Conservation (phyloP, 2,113 vertebrate species). For the Sinosuthora webbiana region DNA sequence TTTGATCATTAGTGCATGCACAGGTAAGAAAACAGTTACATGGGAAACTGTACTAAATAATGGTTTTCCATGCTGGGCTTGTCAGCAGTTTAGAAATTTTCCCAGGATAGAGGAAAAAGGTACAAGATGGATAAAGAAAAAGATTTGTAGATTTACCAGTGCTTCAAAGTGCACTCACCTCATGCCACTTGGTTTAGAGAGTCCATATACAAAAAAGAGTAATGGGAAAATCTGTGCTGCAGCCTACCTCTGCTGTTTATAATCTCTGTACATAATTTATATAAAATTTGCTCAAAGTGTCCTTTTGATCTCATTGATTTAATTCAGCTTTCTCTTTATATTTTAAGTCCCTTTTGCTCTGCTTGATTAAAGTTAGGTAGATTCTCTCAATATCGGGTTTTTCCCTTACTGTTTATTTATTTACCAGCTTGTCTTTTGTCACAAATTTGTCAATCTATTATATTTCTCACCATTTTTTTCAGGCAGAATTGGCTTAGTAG, state of each 20-base stretch:
- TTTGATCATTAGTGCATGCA: conserved; percentile 26
- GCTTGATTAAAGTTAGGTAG: background rate
- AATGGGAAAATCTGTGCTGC: background rate
- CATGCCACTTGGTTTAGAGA: background rate
- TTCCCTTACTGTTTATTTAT: background rate
- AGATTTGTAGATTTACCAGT: background rate
- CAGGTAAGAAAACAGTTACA: conserved; percentile 26
- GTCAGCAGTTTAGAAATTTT: conserved; percentile 52
- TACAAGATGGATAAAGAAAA: background rate
- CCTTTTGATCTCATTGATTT: background rate
- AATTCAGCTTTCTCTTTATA: background rate
- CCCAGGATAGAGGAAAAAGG: background rate
- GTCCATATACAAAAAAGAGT: background rate
- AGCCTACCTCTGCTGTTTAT: background rate
- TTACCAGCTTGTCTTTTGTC: background rate
- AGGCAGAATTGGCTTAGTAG: background rate
- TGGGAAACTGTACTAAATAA: background rate
- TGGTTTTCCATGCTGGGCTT: conserved; percentile 36
- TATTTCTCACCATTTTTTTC: background rate
- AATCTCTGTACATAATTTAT: background rate
- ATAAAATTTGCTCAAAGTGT: background rate
- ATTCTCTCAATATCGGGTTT: accelerated
- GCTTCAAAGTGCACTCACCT: background rate
- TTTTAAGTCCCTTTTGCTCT: background rate
- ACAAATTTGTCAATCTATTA: background rate